Evolutionary conservation across 2,113 vertebrate genomes (phyloP).

Genomic region (Antigone vipio): DNA sequence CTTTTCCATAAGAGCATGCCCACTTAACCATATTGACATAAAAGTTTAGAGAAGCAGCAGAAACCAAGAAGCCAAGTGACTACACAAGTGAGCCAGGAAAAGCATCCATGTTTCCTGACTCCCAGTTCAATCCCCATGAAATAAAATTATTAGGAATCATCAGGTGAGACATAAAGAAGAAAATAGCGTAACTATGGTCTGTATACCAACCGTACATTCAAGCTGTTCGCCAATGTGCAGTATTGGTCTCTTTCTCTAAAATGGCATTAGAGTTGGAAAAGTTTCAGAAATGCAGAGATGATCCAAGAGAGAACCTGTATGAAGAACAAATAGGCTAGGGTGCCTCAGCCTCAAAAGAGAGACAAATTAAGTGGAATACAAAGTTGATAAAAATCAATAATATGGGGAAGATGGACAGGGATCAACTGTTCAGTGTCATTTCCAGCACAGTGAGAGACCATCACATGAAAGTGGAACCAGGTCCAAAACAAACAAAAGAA

Average conservation of each 20-base stretch:
- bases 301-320: not conserved
- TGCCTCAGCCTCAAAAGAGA: not conserved
- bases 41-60: not conserved
- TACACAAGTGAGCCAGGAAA: not conserved
- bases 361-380: not conserved
- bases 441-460: not conserved
- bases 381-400: not conserved
- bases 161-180: not conserved
- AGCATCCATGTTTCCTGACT: rapidly evolving
- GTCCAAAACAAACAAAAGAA: not conserved
- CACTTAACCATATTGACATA: not conserved
- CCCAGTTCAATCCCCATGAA: rapidly evolving
- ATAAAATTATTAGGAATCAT: not conserved
- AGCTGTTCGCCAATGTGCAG: not conserved
- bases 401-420: not conserved
- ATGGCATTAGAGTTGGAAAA: not conserved
- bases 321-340: not conserved
- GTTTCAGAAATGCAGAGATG: not conserved
- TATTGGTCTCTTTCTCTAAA: not conserved
- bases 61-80: not conserved
- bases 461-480: not conserved
- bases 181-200: not conserved
- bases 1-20: rapidly evolving
- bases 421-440: not conserved
- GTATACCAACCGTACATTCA: not conserved